Evolutionary conservation across 2,113 vertebrate genomes (phyloP), one percentile per base, ranked within the genome.

Genomic region (Heptranchias perlo): DNA sequence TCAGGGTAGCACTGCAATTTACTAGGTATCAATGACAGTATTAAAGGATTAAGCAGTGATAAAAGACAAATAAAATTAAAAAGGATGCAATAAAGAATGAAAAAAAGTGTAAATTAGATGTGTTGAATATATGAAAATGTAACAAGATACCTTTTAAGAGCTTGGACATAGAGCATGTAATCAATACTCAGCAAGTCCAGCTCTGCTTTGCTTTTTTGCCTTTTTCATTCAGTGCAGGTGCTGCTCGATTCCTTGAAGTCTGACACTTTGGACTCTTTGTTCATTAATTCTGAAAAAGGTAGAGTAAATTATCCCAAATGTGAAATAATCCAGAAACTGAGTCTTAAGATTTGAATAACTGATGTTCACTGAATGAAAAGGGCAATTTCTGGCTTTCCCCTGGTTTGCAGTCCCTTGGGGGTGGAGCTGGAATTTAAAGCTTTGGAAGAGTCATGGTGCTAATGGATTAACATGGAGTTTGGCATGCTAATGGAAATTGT

Each of bases 381-480:
- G 5, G 65, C 65, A 69, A 31, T 95, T 67, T 31, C 94, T 67
- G 65, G 64, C 14, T 69, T 52, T 52, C 97, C n/a, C 96, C 54
- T 96, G 92, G 97, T 97, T 97, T 98, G 96, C 96, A 97, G 96
- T 97, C 96, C 97, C 96, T 95, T 31, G 96, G 97, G 97, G 97
- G 96, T 96, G 96, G 69, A 96, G 49, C 96, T 97, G 97, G 97
- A 97, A 97, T 97, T 97, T 97, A 97, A 96, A 96, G 96, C 96
- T 97, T 97, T 96, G 96, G 96, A 97, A 97, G 96, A 96, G 96
- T 96, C 96, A 96, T 96, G 96, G 96, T 96, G 96, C 96, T 97
- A 97, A 98, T 97, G 97, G 97, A 98, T 97, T 97, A 97, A 97
- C 97, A 97, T 96, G 96, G 97, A 97, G 97, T 96, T 97, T 97